Evolutionary conservation across 2,888 invertebrate genomes (phyloP).

Genomic region (Tiliacea citrago): DNA sequence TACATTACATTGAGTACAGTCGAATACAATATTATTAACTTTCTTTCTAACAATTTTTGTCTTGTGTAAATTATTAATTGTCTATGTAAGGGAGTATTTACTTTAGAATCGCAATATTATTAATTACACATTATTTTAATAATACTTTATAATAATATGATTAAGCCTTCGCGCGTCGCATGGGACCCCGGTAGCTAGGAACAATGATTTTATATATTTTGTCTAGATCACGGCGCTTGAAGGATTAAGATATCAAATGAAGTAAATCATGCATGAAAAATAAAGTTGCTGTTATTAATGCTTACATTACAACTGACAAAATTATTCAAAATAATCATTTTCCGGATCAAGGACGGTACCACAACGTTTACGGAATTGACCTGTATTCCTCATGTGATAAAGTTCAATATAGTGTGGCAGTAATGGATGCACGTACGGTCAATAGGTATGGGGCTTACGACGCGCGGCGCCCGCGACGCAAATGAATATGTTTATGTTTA

Average conservation of each 20-base stretch:
- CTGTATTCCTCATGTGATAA: slow-evolving; percentile 33
- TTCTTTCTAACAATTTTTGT: too few relatives aligned
- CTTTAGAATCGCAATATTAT: slow-evolving; percentile 21
- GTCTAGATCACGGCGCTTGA: too few relatives aligned
- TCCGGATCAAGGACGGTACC: slow-evolving; percentile 36
- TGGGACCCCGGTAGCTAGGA: slow-evolving; percentile 23
- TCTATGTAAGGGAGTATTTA: too few relatives aligned
- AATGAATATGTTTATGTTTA: too few relatives aligned
- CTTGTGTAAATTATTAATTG: too few relatives aligned
- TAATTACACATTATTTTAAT: slow-evolving; percentile 21
- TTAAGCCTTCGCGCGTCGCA: slow-evolving; percentile 23
- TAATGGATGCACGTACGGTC: slow-evolving; percentile 22
- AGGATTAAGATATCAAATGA: too few relatives aligned
- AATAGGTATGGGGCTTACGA: too few relatives aligned
- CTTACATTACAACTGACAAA: slow-evolving; percentile 25
- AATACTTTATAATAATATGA: slow-evolving; percentile 20
- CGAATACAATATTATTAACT: too few relatives aligned
- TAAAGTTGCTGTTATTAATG: too few relatives aligned
- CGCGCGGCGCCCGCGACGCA: too few relatives aligned
- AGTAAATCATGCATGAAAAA: too few relatives aligned
- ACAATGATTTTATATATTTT: slow-evolving; percentile 19
- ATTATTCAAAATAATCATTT: slow-evolving; percentile 36
- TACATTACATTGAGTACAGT: too few relatives aligned
- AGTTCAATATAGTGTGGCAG: slow-evolving; percentile 26
- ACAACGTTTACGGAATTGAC: slow-evolving; percentile 34